phyloP scores from a whole-genome alignment of 2,113 vertebrate species.

The Eonycteris spelaea region DNA sequence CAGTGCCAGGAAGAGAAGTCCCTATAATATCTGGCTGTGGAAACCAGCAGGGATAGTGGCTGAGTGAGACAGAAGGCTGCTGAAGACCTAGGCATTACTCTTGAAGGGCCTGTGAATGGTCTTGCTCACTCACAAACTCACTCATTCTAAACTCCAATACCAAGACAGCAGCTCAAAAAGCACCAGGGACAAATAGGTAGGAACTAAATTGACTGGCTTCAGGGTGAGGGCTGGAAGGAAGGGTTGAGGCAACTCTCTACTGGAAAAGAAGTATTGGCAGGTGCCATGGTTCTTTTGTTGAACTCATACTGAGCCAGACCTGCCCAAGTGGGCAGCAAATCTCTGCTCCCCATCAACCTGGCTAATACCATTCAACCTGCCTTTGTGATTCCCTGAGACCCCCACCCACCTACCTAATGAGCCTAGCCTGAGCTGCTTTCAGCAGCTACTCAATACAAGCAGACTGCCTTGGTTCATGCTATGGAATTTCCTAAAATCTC shows the following conservation, averaged over 20 bases:
- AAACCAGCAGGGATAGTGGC: neutral
- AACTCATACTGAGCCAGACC: neutral
- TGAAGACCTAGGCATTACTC: too few relatives aligned
- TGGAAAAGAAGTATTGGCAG: neutral
- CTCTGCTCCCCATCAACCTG: neutral
- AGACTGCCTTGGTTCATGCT: neutral
- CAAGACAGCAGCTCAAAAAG: neutral
- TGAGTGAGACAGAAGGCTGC: neutral
- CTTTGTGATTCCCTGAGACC: neutral
- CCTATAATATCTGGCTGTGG: neutral
- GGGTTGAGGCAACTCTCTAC: neutral
- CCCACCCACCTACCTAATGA: neutral
- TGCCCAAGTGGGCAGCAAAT: neutral
- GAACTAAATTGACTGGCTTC: neutral
- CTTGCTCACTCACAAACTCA: neutral
- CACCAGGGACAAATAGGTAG: neutral
- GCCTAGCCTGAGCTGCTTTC: neutral
- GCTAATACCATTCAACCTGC: neutral
- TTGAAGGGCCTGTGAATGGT: neutral
- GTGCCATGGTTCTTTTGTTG: neutral
- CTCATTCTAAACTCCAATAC: neutral
- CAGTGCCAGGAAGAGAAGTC: neutral
- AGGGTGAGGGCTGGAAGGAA: neutral
- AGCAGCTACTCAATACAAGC: neutral
- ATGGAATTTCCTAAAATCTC: neutral